phyloP scores from a whole-genome alignment of 2,113 vertebrate species.

The Oenanthe melanoleuca region DNA sequence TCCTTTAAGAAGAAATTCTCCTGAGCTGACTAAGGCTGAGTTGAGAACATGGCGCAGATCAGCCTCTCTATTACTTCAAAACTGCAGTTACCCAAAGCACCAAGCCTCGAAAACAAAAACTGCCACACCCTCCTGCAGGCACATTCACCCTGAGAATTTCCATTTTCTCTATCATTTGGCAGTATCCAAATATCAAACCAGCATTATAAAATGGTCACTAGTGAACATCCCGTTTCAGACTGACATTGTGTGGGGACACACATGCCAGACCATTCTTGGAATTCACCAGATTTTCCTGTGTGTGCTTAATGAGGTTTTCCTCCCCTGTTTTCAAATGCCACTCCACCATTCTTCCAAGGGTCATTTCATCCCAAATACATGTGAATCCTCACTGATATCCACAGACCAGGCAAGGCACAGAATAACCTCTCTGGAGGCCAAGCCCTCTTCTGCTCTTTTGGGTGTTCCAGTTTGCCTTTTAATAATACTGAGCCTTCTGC shows the following conservation, averaged over 20 bases:
- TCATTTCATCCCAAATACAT: not conserved
- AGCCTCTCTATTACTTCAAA: not conserved
- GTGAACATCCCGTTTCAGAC: not conserved
- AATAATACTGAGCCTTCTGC: not conserved
- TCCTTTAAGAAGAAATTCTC: not conserved
- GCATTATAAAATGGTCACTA: not conserved
- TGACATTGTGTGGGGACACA: not conserved
- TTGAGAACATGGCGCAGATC: rapidly evolving
- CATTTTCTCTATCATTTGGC: not conserved
- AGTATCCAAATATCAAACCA: not conserved
- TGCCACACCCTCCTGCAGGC: not conserved
- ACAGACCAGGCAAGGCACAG: not conserved
- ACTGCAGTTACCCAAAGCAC: not conserved
- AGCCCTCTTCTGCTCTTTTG: not conserved
- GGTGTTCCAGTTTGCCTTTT: not conserved
- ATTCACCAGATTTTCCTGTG: not conserved
- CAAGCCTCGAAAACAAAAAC: not conserved
- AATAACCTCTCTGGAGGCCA: not conserved
- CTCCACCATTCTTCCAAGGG: not conserved
- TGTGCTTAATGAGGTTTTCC: not conserved
- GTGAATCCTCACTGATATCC: not conserved
- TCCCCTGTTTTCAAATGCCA: not conserved
- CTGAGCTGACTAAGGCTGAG: not conserved
- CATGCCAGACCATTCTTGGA: not conserved
- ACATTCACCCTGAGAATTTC: not conserved